Evolutionary conservation across 2,113 vertebrate genomes (phyloP).

Genomic region (Petrocephalus microphthalmus): DNA sequence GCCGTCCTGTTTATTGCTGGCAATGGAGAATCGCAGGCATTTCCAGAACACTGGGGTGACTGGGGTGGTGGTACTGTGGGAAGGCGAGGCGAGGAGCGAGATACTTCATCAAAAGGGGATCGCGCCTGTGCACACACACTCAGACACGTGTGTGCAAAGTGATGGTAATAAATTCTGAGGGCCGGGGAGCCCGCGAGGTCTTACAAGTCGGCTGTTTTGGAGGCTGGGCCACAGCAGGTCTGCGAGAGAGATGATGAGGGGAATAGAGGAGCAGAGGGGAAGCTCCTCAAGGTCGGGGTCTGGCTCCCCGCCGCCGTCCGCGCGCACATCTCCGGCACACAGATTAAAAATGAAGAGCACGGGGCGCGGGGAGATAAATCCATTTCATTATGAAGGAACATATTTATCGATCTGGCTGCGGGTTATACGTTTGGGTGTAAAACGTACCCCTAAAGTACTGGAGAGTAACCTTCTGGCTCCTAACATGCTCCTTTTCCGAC

Average conservation of each 20-base stretch:
- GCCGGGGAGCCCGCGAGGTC: conserved; percentile 32
- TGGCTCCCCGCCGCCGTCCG: background rate
- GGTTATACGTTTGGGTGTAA: background rate
- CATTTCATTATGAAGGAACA: background rate
- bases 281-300: background rate
- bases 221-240: background rate
- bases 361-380: background rate
- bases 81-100: conserved; percentile 48
- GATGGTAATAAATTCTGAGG: conserved; percentile 40
- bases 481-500: background rate
- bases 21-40: conserved; percentile 56
- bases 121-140: conserved; percentile 33
- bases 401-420: background rate
- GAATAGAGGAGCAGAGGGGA: background rate
- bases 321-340: background rate
- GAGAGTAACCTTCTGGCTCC: background rate
- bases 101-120: conserved; percentile 66
- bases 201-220: background rate
- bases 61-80: conserved; percentile 50
- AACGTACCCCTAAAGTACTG: conserved; percentile 1
- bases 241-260: background rate
- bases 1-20: conserved; percentile 60
- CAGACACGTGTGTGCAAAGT: conserved; percentile 29
- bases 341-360: conserved; percentile 1
- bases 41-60: conserved; percentile 66